Evolutionary conservation across 2,113 vertebrate genomes (phyloP).

Genomic region (Dascyllus trimaculatus): DNA sequence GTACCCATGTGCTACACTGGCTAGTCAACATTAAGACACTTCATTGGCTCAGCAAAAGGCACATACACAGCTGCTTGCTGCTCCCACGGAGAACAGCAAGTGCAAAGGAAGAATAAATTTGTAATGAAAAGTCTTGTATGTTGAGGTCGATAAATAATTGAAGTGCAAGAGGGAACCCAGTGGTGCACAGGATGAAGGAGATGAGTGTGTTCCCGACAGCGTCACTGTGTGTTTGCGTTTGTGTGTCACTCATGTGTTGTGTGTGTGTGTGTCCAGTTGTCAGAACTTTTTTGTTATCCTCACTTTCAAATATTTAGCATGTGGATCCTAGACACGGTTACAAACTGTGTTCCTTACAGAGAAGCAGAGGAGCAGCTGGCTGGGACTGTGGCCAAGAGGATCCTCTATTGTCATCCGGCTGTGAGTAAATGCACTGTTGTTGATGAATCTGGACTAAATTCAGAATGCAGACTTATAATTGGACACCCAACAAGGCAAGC

Average conservation of each 20-base stretch:
- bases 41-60: constrained; percentile 18
- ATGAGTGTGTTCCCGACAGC: constrained; percentile 25
- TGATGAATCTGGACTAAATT: no score
- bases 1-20: not conserved
- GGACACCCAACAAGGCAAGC: no score
- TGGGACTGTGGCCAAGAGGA: not conserved
- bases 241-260: not conserved
- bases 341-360: constrained; percentile 3
- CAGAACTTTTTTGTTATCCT: constrained; percentile 35
- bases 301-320: constrained; percentile 72
- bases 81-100: constrained; percentile 6
- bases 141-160: constrained; percentile 69
- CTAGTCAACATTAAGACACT: constrained; percentile 8
- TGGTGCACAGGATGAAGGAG: constrained; percentile 46
- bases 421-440: no score
- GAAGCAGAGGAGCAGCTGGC: not conserved
- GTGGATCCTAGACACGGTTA: constrained; percentile 32
- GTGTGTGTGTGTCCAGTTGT: constrained; percentile 25
- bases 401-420: no score
- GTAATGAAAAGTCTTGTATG: constrained; percentile 57
- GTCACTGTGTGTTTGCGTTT: constrained; percentile 14
- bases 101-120: constrained; percentile 40
- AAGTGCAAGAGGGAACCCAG: constrained; percentile 43
- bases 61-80: not conserved
- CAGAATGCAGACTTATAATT: no score